A percentile compares a stretch with the other conserved stretches of the same genome.
Conservation (phyloP, 2,113 vertebrate genomes). For the Colaptes auratus region DNA sequence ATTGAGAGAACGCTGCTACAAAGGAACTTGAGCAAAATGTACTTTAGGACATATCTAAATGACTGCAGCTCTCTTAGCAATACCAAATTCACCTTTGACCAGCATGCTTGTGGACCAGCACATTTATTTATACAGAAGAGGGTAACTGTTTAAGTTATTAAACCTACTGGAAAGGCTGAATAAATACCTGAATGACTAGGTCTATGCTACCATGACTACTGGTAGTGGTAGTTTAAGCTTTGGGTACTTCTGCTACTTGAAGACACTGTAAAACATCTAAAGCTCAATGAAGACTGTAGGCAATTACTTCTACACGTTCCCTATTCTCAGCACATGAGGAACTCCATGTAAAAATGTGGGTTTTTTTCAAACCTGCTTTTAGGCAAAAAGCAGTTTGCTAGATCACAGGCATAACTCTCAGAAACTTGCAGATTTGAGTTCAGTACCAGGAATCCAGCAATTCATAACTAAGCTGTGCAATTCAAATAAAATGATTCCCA, state of each 20-base stretch:
- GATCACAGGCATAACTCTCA: accelerated
- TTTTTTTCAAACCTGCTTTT: background rate
- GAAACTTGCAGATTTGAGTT: background rate
- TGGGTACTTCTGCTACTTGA: background rate
- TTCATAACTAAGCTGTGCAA: background rate
- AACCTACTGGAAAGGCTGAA: background rate
- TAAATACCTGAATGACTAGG: background rate
- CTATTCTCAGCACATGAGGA: background rate
- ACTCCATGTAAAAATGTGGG: accelerated
- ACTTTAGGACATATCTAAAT: background rate
- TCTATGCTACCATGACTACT: background rate
- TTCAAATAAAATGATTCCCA: background rate
- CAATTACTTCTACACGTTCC: background rate
- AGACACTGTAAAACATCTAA: background rate
- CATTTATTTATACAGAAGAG: background rate
- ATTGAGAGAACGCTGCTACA: background rate
- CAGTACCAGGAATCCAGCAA: background rate
- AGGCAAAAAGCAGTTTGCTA: background rate
- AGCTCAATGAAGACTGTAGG: accelerated
- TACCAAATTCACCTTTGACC: background rate
- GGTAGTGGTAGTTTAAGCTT: background rate
- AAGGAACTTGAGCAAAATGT: background rate
- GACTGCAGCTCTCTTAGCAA: background rate
- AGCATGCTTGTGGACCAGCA: background rate
- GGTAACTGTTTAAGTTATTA: background rate